These are phyloP conservation scores for Homarus americanus DNA, from an alignment of 1,140 invertebrate species.

Conservation along the genomic window DNA sequence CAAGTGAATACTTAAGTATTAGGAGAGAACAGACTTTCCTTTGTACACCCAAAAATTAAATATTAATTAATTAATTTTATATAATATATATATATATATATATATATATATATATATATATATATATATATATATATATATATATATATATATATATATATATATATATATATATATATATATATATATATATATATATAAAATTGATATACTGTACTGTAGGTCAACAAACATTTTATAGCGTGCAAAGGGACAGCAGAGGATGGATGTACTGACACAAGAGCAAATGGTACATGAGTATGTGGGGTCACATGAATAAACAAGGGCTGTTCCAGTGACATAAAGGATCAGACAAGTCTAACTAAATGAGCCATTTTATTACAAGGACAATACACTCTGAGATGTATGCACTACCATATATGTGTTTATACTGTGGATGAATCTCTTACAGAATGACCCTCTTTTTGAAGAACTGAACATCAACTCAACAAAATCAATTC, in stretches of 20 bases:
- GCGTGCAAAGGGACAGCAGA: neutral
- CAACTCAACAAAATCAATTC: neutral
- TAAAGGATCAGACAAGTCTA: slow-evolving; percentile 16
- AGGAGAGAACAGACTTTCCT: slow-evolving; percentile 50
- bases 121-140: slow-evolving; percentile 18
- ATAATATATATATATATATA: slow-evolving; percentile 3
- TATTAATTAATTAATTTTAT: neutral
- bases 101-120: slow-evolving; percentile 10
- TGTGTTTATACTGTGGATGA: neutral
- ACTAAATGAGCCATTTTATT: neutral
- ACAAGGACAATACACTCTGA: neutral
- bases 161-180: neutral
- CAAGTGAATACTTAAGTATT: slow-evolving; percentile 41
- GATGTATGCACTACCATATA: neutral
- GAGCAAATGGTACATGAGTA: neutral
- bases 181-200: neutral
- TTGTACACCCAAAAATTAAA: slow-evolving; percentile 35
- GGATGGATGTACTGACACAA: neutral
- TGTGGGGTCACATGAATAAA: neutral
- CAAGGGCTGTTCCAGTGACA: slow-evolving; percentile 44
- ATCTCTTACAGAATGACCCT: neutral
- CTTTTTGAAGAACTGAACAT: neutral
- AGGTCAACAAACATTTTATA: slow-evolving; percentile 1
- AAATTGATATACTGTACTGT: neutral
- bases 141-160: slow-evolving; percentile 29